Percentiles rank a stretch among this genome's conserved stretches.
These are phyloP conservation scores for Solenopsis invicta DNA, from an alignment of 1,140 invertebrate genomes.

Conservation along the genomic window DNA sequence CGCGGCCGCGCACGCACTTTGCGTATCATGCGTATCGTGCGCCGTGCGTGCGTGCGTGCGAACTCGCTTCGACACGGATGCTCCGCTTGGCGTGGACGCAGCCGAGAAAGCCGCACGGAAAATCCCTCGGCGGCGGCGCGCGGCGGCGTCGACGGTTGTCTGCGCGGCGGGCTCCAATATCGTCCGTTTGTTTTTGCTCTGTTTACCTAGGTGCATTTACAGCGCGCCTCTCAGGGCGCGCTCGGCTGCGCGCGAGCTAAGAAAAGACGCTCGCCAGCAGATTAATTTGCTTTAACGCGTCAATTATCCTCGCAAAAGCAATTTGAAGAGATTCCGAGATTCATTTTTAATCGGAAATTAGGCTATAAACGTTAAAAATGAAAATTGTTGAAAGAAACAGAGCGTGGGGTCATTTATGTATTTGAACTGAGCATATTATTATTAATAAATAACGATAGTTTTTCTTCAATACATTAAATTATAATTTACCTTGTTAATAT, in stretches of 20 bases:
- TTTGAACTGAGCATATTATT: not conserved
- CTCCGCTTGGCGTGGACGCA: slow-evolving; percentile 14
- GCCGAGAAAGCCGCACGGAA: slow-evolving; percentile 28
- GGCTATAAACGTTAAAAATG: not conserved
- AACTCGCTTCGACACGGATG: slow-evolving; percentile 41
- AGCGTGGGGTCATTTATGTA: not conserved
- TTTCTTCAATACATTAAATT: not conserved
- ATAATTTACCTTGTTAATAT: not conserved
- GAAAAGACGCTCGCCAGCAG: slow-evolving; percentile 19
- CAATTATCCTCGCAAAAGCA: not conserved
- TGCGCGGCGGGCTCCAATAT: not conserved
- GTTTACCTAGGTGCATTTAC: slow-evolving; percentile 36
- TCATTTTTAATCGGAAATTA: not conserved
- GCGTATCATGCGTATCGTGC: slow-evolving; percentile 39
- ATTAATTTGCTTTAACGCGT: slow-evolving; percentile 37
- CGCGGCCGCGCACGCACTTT: slow-evolving; percentile 45
- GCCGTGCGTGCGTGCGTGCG: slow-evolving; percentile 56
- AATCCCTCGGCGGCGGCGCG: not conserved
- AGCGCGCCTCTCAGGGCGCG: slow-evolving; percentile 7
- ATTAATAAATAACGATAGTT: not conserved
- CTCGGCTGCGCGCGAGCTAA: slow-evolving; percentile 38
- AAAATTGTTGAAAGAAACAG: not conserved
- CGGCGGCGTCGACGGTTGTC: not conserved
- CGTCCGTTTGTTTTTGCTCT: slow-evolving; percentile 58
- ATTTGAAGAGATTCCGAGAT: not conserved